Evolutionary conservation across 2,113 vertebrate species (phyloP), one percentile per base, ranked within the genome.

Genomic region (Terrapene triunguis): DNA sequence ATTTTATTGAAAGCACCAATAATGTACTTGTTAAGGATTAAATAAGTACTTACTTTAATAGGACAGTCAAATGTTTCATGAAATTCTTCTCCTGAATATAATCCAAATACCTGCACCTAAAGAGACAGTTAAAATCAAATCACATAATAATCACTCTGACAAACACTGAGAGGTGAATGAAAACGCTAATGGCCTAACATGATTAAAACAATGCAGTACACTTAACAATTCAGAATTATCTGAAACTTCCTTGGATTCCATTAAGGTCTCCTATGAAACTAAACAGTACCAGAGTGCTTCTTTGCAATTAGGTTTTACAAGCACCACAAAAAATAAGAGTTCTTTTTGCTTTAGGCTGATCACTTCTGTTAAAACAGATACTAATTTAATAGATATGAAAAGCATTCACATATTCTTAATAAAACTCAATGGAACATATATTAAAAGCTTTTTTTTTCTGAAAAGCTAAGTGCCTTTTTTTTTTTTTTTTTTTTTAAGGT

Each of bases 1-100:
- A 48, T 90, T 74, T 94, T 96, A 96, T 80, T 97, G 95, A 96
- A 93, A 92, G 95, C 3, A 38, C 54, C 17, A 95, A n/a, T 81
- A 95, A 2, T 51, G 81, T 54, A 95, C 92, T 85, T 97, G 90
- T 86, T 92, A 76, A 89, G 87, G 90, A 97, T 93, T 93, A 92
- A 96, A 96, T 72, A 90, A 96, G 85, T 88, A 98, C 99, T 98
- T 98, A 99, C 99, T 99, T 99, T 99, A 98, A 99, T 99, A 92
- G 99, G 99, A 97, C 99, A 99, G 98, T 99, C 99, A 97, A 99
- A 99, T 2, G 98, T 99, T 97, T 99, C 99, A 29, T 99, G 99
- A 98, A 99, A 99, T 97, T 99, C 99, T 97, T 99, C 99, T 42
- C 99, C 99, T 57, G 99, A 99, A 96, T 99, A 99, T 54, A 99